Percentiles rank a stretch among this genome's conserved stretches.
Conservation (phyloP, 1,140 invertebrate species). For the Achroia grisella region DNA sequence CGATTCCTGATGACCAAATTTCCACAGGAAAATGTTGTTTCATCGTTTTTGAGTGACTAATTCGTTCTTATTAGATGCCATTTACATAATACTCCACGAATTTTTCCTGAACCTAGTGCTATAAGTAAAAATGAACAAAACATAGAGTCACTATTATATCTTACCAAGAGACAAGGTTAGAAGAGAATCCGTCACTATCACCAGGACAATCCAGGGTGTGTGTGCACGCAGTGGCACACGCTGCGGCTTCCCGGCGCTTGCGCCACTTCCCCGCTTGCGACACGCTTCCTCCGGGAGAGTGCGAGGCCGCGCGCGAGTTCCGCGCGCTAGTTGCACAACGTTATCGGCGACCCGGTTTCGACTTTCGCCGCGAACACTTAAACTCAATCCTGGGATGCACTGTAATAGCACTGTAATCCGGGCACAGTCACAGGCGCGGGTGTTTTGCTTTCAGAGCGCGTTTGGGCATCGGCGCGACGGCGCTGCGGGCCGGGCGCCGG, state of each 20-base stretch:
- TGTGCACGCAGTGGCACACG: constrained; percentile 41
- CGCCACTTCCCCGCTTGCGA: constrained; percentile 65
- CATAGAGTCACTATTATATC: constrained; percentile 8
- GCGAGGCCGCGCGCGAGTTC: constrained; percentile 56
- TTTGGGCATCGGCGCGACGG: constrained; percentile 52
- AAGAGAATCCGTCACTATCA: constrained; percentile 29
- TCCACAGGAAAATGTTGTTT: constrained; percentile 10
- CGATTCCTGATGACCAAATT: constrained; percentile 16
- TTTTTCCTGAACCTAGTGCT: too few relatives aligned
- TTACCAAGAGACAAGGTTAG: constrained; percentile 47
- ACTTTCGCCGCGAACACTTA: constrained; percentile 50
- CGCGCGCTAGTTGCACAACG: constrained; percentile 56
- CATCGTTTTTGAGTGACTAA: constrained; percentile 6
- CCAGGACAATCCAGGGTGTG: constrained; percentile 44
- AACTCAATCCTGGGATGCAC: constrained; percentile 57
- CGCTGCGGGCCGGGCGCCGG: constrained; percentile 66
- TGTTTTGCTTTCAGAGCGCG: constrained; percentile 29
- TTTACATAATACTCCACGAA: not conserved
- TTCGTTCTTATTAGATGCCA: too few relatives aligned
- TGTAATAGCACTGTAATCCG: constrained; percentile 65
- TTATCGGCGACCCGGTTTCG: constrained; percentile 57
- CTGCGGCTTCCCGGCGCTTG: constrained; percentile 52
- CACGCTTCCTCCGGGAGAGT: constrained; percentile 66
- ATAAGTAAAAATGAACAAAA: not conserved
- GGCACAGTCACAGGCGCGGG: constrained; percentile 41